phyloP scores from a whole-genome alignment of 2,797 vertebrate species.

The Catharus ustulatus region DNA sequence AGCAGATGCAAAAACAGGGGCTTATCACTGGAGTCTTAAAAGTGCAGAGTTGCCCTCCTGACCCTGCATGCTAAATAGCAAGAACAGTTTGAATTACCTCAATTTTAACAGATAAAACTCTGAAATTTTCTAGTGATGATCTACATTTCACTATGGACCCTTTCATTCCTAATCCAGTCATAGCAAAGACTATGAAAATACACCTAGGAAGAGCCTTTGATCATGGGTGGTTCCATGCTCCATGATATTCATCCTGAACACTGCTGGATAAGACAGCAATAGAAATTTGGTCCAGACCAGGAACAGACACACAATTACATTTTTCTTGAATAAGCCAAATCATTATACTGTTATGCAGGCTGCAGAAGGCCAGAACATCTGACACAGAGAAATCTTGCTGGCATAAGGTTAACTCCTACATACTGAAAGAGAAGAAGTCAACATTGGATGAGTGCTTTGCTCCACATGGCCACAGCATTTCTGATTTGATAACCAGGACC shows the following conservation, averaged over 20 bases:
- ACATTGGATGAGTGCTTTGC: not conserved
- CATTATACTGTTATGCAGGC: not conserved
- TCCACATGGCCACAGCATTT: not conserved
- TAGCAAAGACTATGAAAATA: not conserved
- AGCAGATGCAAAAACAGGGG: not conserved
- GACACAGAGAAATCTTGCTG: not conserved
- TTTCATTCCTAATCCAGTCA: not conserved
- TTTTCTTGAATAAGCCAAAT: not conserved
- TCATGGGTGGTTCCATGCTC: not conserved
- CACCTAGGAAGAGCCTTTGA: not conserved
- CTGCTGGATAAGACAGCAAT: not conserved
- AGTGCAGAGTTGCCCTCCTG: not conserved
- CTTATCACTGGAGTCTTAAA: not conserved
- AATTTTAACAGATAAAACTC: not conserved
- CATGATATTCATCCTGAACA: not conserved
- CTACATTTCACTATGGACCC: not conserved
- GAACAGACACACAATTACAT: not conserved
- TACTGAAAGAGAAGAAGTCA: not conserved
- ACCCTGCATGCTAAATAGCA: not conserved
- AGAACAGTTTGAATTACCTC: not conserved
- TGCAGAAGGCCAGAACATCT: not conserved
- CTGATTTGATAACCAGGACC: not conserved
- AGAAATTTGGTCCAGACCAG: not conserved
- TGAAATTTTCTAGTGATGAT: not conserved
- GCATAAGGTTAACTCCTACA: not conserved